Base-by-base conservation (phyloP, 64 coral and sea anemone genomes). In the Cladopsammia gracilis region DNA sequence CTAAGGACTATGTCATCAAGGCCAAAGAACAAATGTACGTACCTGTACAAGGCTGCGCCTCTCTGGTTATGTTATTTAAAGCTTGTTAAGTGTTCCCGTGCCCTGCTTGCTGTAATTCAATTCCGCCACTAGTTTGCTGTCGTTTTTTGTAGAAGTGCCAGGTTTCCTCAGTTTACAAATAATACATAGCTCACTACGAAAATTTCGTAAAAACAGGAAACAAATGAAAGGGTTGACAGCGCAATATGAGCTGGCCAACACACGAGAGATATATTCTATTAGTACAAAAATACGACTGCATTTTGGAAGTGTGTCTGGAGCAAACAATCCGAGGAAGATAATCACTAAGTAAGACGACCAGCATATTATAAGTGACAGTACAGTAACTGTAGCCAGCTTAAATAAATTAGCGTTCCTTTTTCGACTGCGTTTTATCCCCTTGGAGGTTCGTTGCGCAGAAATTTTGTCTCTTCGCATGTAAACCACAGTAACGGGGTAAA, bases 401-500 rank as follows among this genome's bases (percentile, higher is more conserved):
- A 75, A 71, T 20, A 92, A 69, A 5, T 62, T 85, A 3, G 44
- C 73, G 50, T 64, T 85, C 1, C 57, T 59, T 45, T 76, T 64
- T 3, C 44, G 66, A 15, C 54, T 34, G 46, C 90, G 53, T 58
- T 61, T 66, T 25, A 5, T 57, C 2, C 77, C 79, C 16, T 42
- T 85, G 52, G 25, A 10, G 9, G 42, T 92, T 46, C 69, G 72
- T 24, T 52, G 71, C 16, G 54, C 47, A 25, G 42, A 79, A 79
- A 92, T 60, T 83, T 75, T 83, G 26, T 85, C 78, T 11, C 68
- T 20, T 16, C 59, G 71, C 61, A 85, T 51, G 14, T 62, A 85
- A 7, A 64, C 16, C 0, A 85, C 7, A 7, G 76, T 85, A 10
- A 51, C 4, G 1, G 68, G 18, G 45, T 92, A 92, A 4, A 92